Conservation (phyloP, 1,140 invertebrate genomes). For the Ips typographus region DNA sequence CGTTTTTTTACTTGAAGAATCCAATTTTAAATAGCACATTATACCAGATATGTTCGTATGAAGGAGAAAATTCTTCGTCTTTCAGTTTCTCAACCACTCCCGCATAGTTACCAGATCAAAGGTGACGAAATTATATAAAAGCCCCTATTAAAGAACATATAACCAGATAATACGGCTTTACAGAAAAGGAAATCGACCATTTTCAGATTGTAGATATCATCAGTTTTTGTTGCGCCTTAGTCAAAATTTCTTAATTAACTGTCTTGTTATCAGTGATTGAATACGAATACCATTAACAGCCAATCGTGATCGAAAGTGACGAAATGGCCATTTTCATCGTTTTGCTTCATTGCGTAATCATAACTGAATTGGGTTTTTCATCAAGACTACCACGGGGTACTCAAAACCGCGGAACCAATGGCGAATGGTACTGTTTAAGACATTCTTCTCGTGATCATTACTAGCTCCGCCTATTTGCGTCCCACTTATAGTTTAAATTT, state of each 20-base stretch:
- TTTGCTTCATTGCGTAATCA: conserved; percentile 9
- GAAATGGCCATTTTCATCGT: background rate
- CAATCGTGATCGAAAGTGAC: background rate
- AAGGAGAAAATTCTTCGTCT: too few relatives aligned
- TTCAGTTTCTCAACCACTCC: conserved; percentile 5
- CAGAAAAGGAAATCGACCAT: conserved; percentile 20
- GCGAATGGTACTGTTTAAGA: conserved; percentile 20
- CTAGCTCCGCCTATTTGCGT: conserved; percentile 20
- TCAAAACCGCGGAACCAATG: conserved; percentile 16
- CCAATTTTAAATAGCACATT: too few relatives aligned
- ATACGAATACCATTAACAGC: background rate
- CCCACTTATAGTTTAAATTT: conserved; percentile 22
- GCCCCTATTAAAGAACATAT: conserved; percentile 8
- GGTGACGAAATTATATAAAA: conserved; percentile 25
- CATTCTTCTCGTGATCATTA: conserved; percentile 26
- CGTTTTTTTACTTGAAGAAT: too few relatives aligned
- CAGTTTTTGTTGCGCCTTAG: background rate
- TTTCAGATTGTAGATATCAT: conserved; percentile 9
- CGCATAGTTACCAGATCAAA: conserved; percentile 24
- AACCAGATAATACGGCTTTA: background rate
- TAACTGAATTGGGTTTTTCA: background rate
- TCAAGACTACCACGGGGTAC: conserved; percentile 4
- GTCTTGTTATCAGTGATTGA: background rate
- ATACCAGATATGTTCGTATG: too few relatives aligned
- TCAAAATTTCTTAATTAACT: background rate